Conservation (phyloP, 2,888 invertebrate genomes). For the Beris chalybata region DNA sequence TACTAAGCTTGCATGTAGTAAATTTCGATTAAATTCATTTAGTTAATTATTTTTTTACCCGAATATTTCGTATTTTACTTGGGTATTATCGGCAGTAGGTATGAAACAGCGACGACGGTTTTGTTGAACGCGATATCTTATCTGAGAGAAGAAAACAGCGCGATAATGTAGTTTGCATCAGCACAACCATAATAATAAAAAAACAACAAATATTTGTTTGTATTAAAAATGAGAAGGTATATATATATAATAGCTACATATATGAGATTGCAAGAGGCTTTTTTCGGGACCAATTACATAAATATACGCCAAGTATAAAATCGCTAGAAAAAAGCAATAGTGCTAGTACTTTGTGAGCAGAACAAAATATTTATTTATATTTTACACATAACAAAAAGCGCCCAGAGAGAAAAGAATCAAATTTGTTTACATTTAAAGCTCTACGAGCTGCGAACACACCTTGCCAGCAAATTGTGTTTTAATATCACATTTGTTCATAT, state of each 20-base stretch:
- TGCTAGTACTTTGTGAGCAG: neutral
- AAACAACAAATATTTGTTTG: conserved; percentile 9
- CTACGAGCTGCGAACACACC: conserved; percentile 23
- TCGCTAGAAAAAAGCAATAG: too few species aligned
- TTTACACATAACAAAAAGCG: neutral
- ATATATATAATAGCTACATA: conserved; percentile 7
- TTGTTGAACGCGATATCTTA: conserved; percentile 25
- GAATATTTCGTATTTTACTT: neutral
- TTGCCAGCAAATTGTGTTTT: conserved; percentile 12
- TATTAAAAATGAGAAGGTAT: conserved; percentile 4
- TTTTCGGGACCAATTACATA: too few species aligned
- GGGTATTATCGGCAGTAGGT: neutral
- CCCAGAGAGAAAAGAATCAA: neutral
- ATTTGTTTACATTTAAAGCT: conserved; percentile 29
- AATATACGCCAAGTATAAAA: too few species aligned
- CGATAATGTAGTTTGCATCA: conserved; percentile 31
- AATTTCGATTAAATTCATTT: too few species aligned
- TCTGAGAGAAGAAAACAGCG: conserved; percentile 15
- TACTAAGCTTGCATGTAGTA: too few species aligned
- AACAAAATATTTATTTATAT: conserved; percentile 9
- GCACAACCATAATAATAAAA: conserved; percentile 21
- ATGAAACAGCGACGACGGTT: conserved; percentile 13
- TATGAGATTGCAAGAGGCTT: neutral
- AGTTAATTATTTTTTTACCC: neutral
- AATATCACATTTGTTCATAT: neutral